Percentiles rank a stretch among this genome's conserved stretches.
Evolutionary conservation across 35 echinoderm and acorn worm species (phyloP).

Genomic region (Anneissia japonica): DNA sequence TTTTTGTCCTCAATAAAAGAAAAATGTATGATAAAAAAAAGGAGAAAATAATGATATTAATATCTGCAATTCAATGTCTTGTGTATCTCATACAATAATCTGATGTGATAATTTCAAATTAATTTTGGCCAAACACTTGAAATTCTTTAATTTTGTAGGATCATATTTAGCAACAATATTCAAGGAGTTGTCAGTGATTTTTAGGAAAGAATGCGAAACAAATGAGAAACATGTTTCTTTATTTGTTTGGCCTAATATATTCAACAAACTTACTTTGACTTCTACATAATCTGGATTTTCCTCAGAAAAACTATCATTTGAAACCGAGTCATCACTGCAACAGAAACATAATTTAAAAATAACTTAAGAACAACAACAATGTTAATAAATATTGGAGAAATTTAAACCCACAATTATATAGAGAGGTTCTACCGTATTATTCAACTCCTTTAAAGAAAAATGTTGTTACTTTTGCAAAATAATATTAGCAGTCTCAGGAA

Average conservation of each 20-base stretch:
- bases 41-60: neutral
- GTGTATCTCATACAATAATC: too few species aligned
- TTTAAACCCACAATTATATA: too few species aligned
- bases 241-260: too few species aligned
- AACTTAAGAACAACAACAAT: too few species aligned
- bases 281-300: constrained; percentile 58
- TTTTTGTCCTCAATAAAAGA: constrained; percentile 46
- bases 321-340: constrained; percentile 4
- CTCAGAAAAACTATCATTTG: constrained; percentile 53
- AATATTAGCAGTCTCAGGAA: constrained; percentile 31
- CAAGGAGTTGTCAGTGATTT: neutral
- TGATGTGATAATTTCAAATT: too few species aligned
- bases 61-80: neutral
- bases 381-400: too few species aligned
- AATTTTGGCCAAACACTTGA: too few species aligned
- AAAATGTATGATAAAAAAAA: neutral
- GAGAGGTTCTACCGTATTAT: too few species aligned
- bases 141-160: neutral
- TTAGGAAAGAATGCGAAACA: neutral
- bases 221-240: too few species aligned
- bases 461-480: neutral
- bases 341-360: neutral
- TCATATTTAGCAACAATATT: neutral
- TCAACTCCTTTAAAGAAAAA: neutral
- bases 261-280: constrained; percentile 20